Conservation (phyloP, 2,797 vertebrate species). For the Phaenicophaeus curvirostris region DNA sequence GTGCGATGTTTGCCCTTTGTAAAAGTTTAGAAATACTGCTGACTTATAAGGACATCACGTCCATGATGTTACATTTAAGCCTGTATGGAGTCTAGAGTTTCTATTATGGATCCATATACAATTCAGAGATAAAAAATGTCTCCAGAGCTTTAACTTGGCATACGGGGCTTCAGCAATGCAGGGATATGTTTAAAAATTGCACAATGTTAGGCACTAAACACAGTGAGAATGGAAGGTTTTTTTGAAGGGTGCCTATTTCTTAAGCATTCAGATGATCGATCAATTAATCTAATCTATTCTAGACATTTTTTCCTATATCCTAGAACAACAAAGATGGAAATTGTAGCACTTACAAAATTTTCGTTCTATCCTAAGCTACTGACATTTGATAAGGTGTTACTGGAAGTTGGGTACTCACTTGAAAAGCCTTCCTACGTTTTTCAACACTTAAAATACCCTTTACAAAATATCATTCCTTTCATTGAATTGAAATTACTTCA, state of each 20-base stretch:
- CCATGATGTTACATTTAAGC: constrained; percentile 28
- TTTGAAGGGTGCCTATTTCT: not conserved
- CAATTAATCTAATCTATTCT: not conserved
- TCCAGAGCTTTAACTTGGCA: not conserved
- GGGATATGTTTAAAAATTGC: not conserved
- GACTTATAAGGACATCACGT: constrained; percentile 29
- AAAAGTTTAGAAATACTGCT: constrained; percentile 42
- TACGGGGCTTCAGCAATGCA: not conserved
- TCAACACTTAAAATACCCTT: not conserved
- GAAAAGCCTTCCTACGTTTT: not conserved
- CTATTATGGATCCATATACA: not conserved
- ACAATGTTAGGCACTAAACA: not conserved
- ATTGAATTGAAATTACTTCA: not conserved
- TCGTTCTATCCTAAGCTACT: not conserved
- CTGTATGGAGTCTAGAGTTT: not conserved
- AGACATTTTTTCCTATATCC: not conserved
- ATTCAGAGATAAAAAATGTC: not conserved
- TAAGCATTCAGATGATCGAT: not conserved
- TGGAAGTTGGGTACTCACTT: not conserved
- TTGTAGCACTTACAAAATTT: not conserved
- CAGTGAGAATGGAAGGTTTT: not conserved
- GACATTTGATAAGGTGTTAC: not conserved
- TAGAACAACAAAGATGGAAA: not conserved
- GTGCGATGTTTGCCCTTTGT: constrained; percentile 37
- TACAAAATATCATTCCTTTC: not conserved